phyloP scores from a whole-genome alignment of 2,113 vertebrate genomes.

The Camelus dromedarius region DNA sequence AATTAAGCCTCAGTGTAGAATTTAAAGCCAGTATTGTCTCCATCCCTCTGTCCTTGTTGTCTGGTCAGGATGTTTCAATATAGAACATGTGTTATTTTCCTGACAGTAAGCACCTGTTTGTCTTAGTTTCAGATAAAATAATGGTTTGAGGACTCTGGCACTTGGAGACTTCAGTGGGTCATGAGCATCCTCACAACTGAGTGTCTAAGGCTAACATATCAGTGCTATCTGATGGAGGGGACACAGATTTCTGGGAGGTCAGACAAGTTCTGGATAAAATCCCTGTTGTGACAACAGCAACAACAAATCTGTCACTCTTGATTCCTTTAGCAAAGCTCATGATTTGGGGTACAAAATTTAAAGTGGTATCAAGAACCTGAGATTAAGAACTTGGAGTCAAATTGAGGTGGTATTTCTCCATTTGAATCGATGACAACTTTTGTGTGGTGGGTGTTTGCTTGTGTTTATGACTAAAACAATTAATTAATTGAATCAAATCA shows the following conservation, averaged over 20 bases:
- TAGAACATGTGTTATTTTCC: neutral
- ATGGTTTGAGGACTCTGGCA: neutral
- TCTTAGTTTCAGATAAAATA: neutral
- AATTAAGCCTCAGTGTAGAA: neutral
- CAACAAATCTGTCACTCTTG: neutral
- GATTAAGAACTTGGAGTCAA: neutral
- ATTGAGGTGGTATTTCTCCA: neutral
- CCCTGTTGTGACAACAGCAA: neutral
- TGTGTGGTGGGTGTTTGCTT: neutral
- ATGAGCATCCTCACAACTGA: neutral
- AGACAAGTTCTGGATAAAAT: neutral
- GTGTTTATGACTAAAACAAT: neutral
- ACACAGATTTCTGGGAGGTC: neutral
- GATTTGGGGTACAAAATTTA: neutral
- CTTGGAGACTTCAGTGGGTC: neutral
- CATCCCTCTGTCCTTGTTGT: neutral
- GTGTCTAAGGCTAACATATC: neutral
- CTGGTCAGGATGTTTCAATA: neutral
- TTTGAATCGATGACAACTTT: neutral
- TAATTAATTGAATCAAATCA: neutral
- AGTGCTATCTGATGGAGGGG: accelerated
- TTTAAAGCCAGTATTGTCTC: neutral
- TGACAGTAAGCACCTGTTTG: neutral
- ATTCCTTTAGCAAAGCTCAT: neutral
- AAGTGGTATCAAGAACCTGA: neutral